phyloP scores from a whole-genome alignment of 2,888 invertebrate genomes.

The Boloria euphrosyne region DNA sequence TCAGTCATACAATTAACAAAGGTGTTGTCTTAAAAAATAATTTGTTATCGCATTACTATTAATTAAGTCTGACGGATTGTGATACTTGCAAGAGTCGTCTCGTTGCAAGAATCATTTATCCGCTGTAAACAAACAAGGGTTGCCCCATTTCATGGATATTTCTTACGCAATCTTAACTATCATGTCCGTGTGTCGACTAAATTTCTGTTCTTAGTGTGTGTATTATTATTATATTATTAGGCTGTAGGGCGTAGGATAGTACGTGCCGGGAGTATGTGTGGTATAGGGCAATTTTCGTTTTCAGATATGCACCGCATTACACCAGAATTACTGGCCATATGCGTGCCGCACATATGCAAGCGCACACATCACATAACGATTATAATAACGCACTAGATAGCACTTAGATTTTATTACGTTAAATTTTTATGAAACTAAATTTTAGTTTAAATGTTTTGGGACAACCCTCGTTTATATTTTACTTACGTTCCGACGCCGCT shows the following conservation, averaged over 20 bases:
- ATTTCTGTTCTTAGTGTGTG: constrained; percentile 77
- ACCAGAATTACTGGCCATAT: constrained; percentile 83
- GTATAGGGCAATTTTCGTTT: constrained; percentile 83
- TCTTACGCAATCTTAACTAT: constrained; percentile 77
- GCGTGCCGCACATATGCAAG: constrained; percentile 82
- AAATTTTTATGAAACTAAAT: constrained; percentile 68
- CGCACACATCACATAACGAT: constrained; percentile 82
- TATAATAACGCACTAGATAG: constrained; percentile 80
- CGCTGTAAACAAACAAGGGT: constrained; percentile 76
- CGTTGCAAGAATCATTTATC: constrained; percentile 58
- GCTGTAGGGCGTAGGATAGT: constrained; percentile 69
- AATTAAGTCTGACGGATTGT: constrained; percentile 62
- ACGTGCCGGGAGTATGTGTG: constrained; percentile 77
- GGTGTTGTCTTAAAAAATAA: constrained; percentile 54
- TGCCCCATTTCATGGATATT: constrained; percentile 82
- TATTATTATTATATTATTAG: constrained; percentile 51
- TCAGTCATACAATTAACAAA: constrained; percentile 59
- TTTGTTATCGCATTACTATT: constrained; percentile 50
- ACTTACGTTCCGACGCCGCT: constrained; percentile 74
- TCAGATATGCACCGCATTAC: constrained; percentile 83
- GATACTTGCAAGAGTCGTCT: constrained; percentile 51
- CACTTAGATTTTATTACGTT: constrained; percentile 76
- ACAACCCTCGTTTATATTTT: constrained; percentile 80
- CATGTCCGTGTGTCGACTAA: constrained; percentile 79
- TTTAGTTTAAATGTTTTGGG: constrained; percentile 80